Evolutionary conservation across 1,140 invertebrate species (phyloP).

Genomic region (Neodiprion pinetum): DNA sequence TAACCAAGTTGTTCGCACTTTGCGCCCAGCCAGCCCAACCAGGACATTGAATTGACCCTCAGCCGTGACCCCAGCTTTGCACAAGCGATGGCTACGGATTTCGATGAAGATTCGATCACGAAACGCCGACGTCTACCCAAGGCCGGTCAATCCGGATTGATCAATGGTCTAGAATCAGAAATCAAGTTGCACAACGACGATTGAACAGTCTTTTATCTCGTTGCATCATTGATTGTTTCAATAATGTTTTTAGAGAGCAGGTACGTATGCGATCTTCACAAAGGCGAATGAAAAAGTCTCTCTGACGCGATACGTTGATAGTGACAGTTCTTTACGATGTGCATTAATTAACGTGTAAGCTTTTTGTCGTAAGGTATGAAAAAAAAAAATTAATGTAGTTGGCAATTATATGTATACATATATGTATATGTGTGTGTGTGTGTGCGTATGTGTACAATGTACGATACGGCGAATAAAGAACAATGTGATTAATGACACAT

Average conservation of each 20-base stretch:
- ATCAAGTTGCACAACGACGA: neutral
- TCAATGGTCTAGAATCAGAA: neutral
- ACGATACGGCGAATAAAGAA: no score
- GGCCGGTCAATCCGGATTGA: neutral
- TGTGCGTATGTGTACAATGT: no score
- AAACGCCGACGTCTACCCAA: neutral
- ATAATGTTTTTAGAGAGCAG: no score
- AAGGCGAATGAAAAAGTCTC: no score
- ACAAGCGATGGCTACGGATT: neutral
- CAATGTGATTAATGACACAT: no score
- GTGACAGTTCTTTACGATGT: neutral
- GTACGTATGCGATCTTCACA: no score
- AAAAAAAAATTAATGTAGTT: no score
- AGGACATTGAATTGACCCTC: neutral
- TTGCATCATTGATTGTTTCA: no score
- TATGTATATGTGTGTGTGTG: no score
- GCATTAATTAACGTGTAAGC: no score
- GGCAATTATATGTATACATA: no score
- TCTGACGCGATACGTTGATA: neutral
- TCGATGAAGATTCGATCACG: neutral
- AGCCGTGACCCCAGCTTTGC: neutral
- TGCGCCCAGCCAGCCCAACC: neutral
- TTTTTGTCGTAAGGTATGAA: no score
- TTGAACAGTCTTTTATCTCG: neutral
- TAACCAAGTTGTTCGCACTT: slow-evolving; percentile 1